Evolutionary conservation across 2,113 vertebrate species (phyloP), one percentile per base, ranked within the genome.

Genomic region (Centropus unirufus): DNA sequence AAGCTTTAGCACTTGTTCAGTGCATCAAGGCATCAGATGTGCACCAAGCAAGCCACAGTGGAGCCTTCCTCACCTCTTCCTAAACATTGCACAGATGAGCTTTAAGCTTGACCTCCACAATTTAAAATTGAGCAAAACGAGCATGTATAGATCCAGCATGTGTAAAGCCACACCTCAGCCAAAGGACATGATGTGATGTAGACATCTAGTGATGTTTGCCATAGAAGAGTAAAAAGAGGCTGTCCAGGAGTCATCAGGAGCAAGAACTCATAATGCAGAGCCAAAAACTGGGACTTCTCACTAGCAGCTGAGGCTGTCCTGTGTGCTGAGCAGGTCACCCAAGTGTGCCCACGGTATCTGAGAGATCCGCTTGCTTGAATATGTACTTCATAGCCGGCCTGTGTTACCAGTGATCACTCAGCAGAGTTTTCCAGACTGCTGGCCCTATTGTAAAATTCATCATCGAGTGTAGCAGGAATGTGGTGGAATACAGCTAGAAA

Each of bases 261-360:
- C 5, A 64, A 66, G 26, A 83, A 77, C 68, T 92, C n/a, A 23
- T 47, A 36, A 69, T 63, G 29, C 34, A 32, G 18, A 77, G 13
- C 4, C 47, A 57, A n/a, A 80, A 5, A 47, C 0, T 52, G 18
- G 74, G 21, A 23, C 20, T 49, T 77, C 36, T 69, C 3, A 40
- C 36, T 36, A 8, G 21, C 8, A 11, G 11, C 2, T 20, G 11
- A 5, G 23, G 11, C 36, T 64, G 8, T 57, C 12, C 42, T 34
- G 1, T 21, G 26, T 10, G 4, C 23, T 74, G 24, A n/a, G 16
- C 30, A 49, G 44, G 36, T 74, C 32, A 49, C 21, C 14, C 1
- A 1, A 84, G 34, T 23, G 5, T 4, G 8, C 3, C 19, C 3
- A 0, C 0, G 1, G 11, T 24, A 40, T 36, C 39, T 3, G n/a